Evolutionary conservation across 35 echinoderm and acorn worm genomes (phyloP).

Genomic region (Chiridota heheva): DNA sequence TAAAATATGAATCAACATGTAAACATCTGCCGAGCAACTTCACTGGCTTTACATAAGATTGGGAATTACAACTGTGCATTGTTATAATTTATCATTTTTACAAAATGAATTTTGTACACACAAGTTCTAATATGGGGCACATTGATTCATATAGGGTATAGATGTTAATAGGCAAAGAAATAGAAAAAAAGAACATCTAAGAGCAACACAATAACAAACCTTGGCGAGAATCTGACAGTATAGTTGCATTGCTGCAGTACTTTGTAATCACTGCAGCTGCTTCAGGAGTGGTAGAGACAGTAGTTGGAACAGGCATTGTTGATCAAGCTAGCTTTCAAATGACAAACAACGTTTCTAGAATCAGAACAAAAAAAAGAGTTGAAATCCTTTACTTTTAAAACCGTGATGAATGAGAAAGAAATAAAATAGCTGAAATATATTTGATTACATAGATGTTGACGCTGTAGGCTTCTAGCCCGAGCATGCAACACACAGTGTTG

Average conservation of each 20-base stretch:
- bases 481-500: too few species aligned
- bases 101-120: background rate
- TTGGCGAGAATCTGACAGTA: conserved; percentile 76
- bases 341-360: too few species aligned
- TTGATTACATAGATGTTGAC: too few species aligned
- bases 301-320: conserved; percentile 56
- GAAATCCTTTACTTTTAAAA: too few species aligned
- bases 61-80: background rate
- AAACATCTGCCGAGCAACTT: too few species aligned
- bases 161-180: background rate
- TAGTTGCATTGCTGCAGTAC: conserved; percentile 86
- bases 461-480: too few species aligned
- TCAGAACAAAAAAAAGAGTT: too few species aligned
- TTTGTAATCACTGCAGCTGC: conserved; percentile 62
- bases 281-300: conserved; percentile 33
- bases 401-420: too few species aligned
- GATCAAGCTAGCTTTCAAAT: too few species aligned
- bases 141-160: too few species aligned
- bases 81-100: background rate
- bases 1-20: too few species aligned
- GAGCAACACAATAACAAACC: conserved; percentile 43
- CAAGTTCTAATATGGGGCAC: background rate
- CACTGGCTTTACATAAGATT: background rate
- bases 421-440: too few species aligned
- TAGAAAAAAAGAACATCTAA: background rate